Evolutionary conservation across 2,797 vertebrate genomes (phyloP).

Genomic region (Amblyopsis hoosieri): DNA sequence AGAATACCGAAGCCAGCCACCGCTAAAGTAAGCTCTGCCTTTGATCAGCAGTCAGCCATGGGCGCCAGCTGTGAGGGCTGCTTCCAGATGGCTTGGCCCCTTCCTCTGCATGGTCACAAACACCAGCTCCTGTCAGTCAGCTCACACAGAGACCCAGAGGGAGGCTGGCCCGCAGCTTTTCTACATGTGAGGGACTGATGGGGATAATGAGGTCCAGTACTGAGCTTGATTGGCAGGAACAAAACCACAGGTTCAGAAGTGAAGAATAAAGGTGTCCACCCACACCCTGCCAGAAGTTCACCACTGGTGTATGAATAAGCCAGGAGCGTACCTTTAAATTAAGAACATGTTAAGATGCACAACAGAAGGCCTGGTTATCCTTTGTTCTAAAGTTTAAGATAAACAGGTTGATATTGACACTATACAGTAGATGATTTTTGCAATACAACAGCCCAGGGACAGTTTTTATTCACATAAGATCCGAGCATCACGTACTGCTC

Average conservation of each 20-base stretch:
- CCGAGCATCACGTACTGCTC: not conserved
- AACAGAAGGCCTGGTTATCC: not conserved
- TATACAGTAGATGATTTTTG: no score
- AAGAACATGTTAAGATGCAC: not conserved
- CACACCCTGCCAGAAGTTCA: slow-evolving; percentile 19
- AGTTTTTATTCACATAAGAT: no score
- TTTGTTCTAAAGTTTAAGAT: slow-evolving; percentile 3
- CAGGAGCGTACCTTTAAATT: slow-evolving; percentile 7
- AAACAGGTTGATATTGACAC: not conserved
- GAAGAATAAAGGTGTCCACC: slow-evolving; percentile 51
- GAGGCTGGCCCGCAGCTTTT: slow-evolving; percentile 41
- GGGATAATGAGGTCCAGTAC: slow-evolving; percentile 57
- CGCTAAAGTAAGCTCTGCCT: slow-evolving; percentile 31
- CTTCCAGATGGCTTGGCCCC: slow-evolving; percentile 66
- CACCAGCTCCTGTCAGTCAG: slow-evolving; percentile 73
- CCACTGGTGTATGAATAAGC: slow-evolving; percentile 26
- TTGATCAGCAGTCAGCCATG: slow-evolving; percentile 46
- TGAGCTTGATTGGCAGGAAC: slow-evolving; percentile 52
- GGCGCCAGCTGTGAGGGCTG: slow-evolving; percentile 67
- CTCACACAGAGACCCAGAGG: slow-evolving; percentile 50
- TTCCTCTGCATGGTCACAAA: slow-evolving; percentile 66
- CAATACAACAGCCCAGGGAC: no score
- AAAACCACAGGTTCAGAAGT: slow-evolving; percentile 44
- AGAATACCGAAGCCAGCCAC: slow-evolving; percentile 21
- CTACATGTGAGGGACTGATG: slow-evolving; percentile 41